Evolutionary conservation across 2,113 vertebrate species (phyloP), one percentile per base, ranked within the genome.

Genomic region (Larimichthys crocea): DNA sequence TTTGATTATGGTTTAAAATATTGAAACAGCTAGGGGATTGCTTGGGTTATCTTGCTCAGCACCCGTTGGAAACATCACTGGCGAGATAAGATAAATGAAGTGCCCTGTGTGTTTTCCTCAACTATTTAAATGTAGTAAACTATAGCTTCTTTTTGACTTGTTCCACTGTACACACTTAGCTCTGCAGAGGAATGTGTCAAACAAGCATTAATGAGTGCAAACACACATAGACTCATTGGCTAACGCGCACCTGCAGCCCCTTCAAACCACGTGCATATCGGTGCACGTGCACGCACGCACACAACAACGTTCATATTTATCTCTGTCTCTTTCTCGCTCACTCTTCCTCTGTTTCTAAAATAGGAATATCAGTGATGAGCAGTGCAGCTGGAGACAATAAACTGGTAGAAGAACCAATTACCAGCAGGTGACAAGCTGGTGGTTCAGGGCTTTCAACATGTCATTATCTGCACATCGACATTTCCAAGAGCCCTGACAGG

Each of bases 341-440:
- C 80, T 65, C 76, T 60, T 63, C 62, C 40, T 69, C 66, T 64
- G 86, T 85, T 84, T 77, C 92, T 91, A 93, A 93, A 93, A 92
- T 76, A 61, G 84, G 89, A 91, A 92, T 90, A 92, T 92, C 89
- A 80, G 86, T 88, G 92, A 93, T 92, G 91, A 93, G 89, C 87
- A 66, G 80, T 90, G 91, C 92, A 93, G 91, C 89, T 92, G 92
- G 90, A 91, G 92, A 94, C 92, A 94, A 94, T 94, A 94, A 94
- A 94, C 89, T 89, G 90, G 89, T 91, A 88, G 90, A 90, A 87
- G 90, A 93, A 94, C 89, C 93, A 94, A 93, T 94, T 94, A 94
- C 92, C 91, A 93, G 88, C 87, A 92, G 91, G 92, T 93, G 92
- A 94, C 93, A 92, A 88, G 92, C 89, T 69, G 90, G 86, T 76